phyloP scores from a whole-genome alignment of 2,113 vertebrate genomes.

The Laticauda laticaudata region DNA sequence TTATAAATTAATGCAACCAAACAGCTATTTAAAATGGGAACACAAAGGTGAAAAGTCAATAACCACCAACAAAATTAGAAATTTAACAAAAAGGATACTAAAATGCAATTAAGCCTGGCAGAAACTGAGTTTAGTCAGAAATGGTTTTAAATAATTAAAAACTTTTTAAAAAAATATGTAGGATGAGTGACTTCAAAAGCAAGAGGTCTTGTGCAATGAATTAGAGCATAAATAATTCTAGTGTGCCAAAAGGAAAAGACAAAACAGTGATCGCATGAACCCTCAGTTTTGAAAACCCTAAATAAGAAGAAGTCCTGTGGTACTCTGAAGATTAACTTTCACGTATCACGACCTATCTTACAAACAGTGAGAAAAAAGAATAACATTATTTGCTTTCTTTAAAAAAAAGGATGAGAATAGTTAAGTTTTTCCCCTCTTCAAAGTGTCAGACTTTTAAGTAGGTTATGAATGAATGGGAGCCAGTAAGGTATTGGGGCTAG shows the following conservation, averaged over 20 bases:
- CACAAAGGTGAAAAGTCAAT: slow-evolving; percentile 18
- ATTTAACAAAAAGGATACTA: slow-evolving; percentile 51
- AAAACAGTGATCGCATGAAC: slow-evolving; percentile 57
- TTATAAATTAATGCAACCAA: slow-evolving; percentile 57
- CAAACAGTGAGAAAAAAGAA: not conserved
- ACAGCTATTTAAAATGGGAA: slow-evolving; percentile 34
- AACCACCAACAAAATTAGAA: slow-evolving; percentile 30
- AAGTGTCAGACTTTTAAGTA: not conserved
- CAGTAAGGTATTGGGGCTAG: not conserved
- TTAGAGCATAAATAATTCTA: slow-evolving; percentile 68
- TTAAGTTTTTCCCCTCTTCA: not conserved
- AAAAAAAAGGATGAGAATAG: not conserved
- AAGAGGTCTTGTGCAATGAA: slow-evolving; percentile 80
- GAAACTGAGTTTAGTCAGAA: slow-evolving; percentile 71
- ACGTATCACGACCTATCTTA: not conserved
- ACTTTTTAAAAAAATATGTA: slow-evolving; percentile 65
- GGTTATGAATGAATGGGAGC: not conserved
- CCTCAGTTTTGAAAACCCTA: slow-evolving; percentile 4
- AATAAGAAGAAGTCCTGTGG: not conserved
- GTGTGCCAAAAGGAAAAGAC: slow-evolving; percentile 52
- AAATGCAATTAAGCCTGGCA: slow-evolving; percentile 74
- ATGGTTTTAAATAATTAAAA: slow-evolving; percentile 62
- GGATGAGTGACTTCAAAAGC: slow-evolving; percentile 72
- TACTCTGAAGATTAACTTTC: slow-evolving; percentile 12
- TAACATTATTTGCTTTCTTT: not conserved